Base-by-base conservation (phyloP, 1,140 invertebrate genomes). In the Nixonia krombeini region DNA sequence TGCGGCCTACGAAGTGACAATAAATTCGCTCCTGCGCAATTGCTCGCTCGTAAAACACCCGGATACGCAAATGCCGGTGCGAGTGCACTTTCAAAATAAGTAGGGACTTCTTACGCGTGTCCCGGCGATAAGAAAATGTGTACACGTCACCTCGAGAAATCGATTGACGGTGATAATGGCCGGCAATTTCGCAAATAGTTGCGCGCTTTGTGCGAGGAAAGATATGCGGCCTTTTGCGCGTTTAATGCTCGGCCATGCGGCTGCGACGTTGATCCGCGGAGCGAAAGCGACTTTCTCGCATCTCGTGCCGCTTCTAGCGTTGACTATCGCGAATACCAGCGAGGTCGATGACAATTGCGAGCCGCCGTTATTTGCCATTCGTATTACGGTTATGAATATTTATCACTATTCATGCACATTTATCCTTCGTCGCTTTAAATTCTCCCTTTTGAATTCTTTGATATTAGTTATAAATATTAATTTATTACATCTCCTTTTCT, bases 201-300 rank as follows among this genome's bases (percentile, higher is more conserved):
- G 44, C 46, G 52, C 33, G 26, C 17, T 29, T 40, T 52, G 31
- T 23, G 53, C 26, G 9, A n/a, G 25, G 28, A 21, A 47, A 55
- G 40, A 42, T 23, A 47, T 44, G 42, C 31, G 28, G 41, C 29
- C 31, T 62, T 62, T 68, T 56, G 47, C 33, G 9, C 51, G 41
- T 40, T 37, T 57, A 47, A 38, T 53, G 45, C 29, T 12, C 37
- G n/a, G 9, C 29, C 9, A 28, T 18, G 28, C 33, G 4, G 28
- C 31, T 17, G 18, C 8, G 12, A 38, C 28, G 52, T 42, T 42
- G 52, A 56, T 67, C 58, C 63, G 50, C 49, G 50, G 35, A 62
- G 69, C 63, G 63, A 71, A 66, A 71, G 69, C 63, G 15, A 71
- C 69, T 71, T 71, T 71, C 69, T 58, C 68, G 53, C 38, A 35